Evolutionary conservation across 2,888 invertebrate genomes (phyloP), one percentile per base, ranked within the genome.

Genomic region (Hypercompe scribonia): DNA sequence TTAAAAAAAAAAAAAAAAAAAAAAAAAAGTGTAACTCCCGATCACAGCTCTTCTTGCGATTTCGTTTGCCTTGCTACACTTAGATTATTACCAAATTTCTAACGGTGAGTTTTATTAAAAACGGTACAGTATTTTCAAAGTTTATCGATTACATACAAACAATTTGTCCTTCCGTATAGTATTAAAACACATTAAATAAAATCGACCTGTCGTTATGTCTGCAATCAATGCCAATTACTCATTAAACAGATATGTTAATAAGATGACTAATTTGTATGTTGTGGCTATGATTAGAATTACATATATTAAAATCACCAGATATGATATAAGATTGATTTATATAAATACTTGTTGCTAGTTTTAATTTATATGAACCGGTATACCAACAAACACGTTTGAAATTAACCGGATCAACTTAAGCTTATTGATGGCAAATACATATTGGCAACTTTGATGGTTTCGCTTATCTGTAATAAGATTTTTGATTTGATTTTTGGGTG

Each of bases 191-290:
- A 58, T 28, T 28, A 58, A 36, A 21, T 21, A 24, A 34, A 64
- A 36, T 36, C 36, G 36, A 36, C 3, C 11, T 10, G 36, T 36
- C 33, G 64, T n/a, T 24, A 36, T n/a, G 21, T 65, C 31, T 13
- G 18, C 31, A 61, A 61, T 61, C 61, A 61, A 31, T 3, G 31
- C 28, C 61, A 61, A 61, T 61, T 61, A 31, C 31, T 18, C 28
- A 61, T 61, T 18, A 61, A 61, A 61, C 61, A 61, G 31, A 13
- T 61, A 61, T 61, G 61, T 5, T 61, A 61, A 61, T 61, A 5
- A 61, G 8, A 61, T 61, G 61, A 61, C 61, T 31, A 61, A 61
- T 61, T 61, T 61, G 61, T 61, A 61, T 61, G 61, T 61, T 61
- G 61, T 61, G 28, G 31, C 15, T 61, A 7, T 7, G 61, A 31